These are phyloP conservation scores for Apus apus DNA, from an alignment of 2,113 vertebrate genomes.

Conservation along the genomic window DNA sequence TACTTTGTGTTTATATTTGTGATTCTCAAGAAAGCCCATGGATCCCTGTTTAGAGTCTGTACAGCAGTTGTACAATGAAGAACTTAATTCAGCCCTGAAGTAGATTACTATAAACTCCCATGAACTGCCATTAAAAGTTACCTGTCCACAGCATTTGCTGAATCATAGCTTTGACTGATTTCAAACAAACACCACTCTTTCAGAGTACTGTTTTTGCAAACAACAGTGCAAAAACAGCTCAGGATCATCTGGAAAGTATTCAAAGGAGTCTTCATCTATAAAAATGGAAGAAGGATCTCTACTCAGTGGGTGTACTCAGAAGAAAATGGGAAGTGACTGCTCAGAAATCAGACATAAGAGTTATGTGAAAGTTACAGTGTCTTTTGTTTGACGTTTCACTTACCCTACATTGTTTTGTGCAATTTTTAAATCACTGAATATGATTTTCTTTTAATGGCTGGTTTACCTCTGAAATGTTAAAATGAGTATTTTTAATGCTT, in stretches of 20 bases:
- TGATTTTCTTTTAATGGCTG: not conserved
- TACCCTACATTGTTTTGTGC: not conserved
- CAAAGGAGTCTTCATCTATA: not conserved
- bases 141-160: not conserved
- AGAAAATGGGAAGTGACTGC: not conserved
- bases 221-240: not conserved
- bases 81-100: not conserved
- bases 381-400: not conserved
- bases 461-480: not conserved
- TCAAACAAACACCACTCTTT: not conserved
- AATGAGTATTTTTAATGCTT: not conserved
- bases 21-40: not conserved
- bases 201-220: not conserved
- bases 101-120: not conserved
- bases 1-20: not conserved
- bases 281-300: not conserved
- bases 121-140: not conserved
- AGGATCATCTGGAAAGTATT: not conserved
- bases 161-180: not conserved
- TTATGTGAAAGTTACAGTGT: not conserved
- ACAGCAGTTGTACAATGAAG: not conserved
- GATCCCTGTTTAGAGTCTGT: not conserved
- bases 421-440: not conserved
- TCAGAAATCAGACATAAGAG: not conserved
- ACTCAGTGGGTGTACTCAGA: not conserved